These are phyloP conservation scores for Hemicrepidius hirtus DNA, from an alignment of 2,888 invertebrate genomes.

Conservation along the genomic window DNA sequence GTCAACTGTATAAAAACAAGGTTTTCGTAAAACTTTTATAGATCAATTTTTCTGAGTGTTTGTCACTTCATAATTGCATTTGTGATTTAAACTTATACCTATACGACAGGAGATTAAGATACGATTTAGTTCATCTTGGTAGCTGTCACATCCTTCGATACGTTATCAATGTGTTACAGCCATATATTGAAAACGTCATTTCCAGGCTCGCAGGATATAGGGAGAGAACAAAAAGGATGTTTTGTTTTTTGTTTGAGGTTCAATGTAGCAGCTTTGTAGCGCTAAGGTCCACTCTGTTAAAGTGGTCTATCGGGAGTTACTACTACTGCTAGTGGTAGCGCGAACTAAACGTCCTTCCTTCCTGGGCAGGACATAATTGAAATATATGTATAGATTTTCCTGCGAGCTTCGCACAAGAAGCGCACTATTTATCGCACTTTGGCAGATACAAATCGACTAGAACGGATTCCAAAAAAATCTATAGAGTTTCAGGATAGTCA, in stretches of 20 bases:
- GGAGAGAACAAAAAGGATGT: slow-evolving; percentile 34
- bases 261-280: slow-evolving; percentile 42
- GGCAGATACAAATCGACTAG: slow-evolving; percentile 29
- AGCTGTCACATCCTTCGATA: slow-evolving; percentile 23
- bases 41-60: not conserved
- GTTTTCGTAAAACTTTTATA: no score
- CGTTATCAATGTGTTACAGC: slow-evolving; percentile 21
- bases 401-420: slow-evolving; percentile 24
- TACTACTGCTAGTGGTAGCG: slow-evolving; percentile 38
- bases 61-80: slow-evolving; percentile 1
- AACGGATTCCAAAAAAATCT: not conserved
- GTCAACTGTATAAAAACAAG: no score
- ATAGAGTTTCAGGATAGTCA: not conserved
- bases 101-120: not conserved
- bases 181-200: slow-evolving; percentile 32
- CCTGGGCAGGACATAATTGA: slow-evolving; percentile 45
- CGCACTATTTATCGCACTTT: slow-evolving; percentile 33
- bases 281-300: slow-evolving; percentile 58
- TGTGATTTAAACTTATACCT: not conserved
- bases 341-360: slow-evolving; percentile 38
- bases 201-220: slow-evolving; percentile 10
- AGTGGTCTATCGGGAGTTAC: slow-evolving; percentile 59
- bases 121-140: slow-evolving; percentile 19
- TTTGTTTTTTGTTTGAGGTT: slow-evolving; percentile 43
- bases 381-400: slow-evolving; percentile 46